phyloP scores from a whole-genome alignment of 2,888 invertebrate genomes.

The Oscheius sp. region DNA sequence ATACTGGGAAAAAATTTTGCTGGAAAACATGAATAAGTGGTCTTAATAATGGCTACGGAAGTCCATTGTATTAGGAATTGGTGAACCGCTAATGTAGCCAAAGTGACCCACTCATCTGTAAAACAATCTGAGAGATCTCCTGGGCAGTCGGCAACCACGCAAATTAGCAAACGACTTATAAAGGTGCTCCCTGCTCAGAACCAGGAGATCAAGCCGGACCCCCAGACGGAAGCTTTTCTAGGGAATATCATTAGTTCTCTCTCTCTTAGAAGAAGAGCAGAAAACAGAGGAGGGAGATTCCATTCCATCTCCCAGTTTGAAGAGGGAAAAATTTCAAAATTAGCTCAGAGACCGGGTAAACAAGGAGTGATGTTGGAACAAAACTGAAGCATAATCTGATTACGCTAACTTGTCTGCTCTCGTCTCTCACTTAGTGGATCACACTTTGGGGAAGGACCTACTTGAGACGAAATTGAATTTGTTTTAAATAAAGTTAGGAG shows the following conservation, averaged over 20 bases:
- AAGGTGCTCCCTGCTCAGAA: neutral
- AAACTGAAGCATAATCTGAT: no score
- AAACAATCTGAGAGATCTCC: slow-evolving; percentile 15
- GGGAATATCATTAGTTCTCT: neutral
- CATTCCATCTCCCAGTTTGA: neutral
- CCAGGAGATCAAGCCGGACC: neutral
- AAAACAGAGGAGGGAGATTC: neutral
- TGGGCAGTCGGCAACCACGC: slow-evolving; percentile 3
- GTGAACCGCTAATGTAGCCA: slow-evolving; percentile 22
- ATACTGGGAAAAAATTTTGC: neutral
- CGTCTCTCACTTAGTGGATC: no score
- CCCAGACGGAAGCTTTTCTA: no score
- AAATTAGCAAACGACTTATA: neutral
- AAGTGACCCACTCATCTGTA: slow-evolving; percentile 26
- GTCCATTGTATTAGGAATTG: slow-evolving; percentile 13
- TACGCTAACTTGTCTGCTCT: no score
- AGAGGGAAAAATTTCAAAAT: no score
- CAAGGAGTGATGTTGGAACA: no score
- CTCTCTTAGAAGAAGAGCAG: neutral
- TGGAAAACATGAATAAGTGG: slow-evolving; percentile 11
- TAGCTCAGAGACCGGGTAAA: no score
- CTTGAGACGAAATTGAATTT: no score
- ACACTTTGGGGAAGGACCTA: no score
- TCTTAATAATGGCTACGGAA: neutral
- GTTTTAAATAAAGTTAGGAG: no score